Base-by-base conservation (phyloP, 2,888 invertebrate genomes). In the Harpalus rubripes region DNA sequence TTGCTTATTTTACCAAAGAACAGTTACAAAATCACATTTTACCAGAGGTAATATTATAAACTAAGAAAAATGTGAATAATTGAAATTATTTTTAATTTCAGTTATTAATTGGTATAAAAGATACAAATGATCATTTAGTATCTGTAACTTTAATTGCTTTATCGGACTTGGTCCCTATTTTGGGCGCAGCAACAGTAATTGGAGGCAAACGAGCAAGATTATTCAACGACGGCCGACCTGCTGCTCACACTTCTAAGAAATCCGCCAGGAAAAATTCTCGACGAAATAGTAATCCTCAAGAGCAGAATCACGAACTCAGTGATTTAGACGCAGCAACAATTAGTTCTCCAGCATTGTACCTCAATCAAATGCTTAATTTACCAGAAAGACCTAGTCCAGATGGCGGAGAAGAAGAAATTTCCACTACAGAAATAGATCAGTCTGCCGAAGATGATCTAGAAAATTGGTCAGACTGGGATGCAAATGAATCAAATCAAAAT, bases 171-270 rank as follows among this genome's bases (percentile, higher is more conserved):
- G 96, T 98, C 26, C 96, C 97, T 0, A 93, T 98, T 86, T 92
- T 97, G 80, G 98, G 98, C 12, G 95, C 97, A 12, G 93, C 95
- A n/a, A 93, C 95, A 18, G 97, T 98, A 0, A 95, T 98, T 65
- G 97, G 97, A 2, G 96, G 97, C 0, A 94, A 95, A 88, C 93
- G 98, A 86, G 94, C 94, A 0, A 95, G 95, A 90, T 92, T 96
- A 81, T 98, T 98, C 89, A 95, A 96, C 22, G 97, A 98, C 90
- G 98, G 97, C 7, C 93, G 96, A 88, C 98, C 98, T 22, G 83
- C 72, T 15, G 83, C 72, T 39, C 82, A 84, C 18, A n/a, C 59
- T 15, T 44, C 32, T 12, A 84, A 84, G 61, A 79, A 83, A 65
- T 56, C 44, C 18, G 26, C 59, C 7, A 80, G 72, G 65, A 63